phyloP scores from a whole-genome alignment of 2,113 vertebrate species.

The Caloenas nicobarica region DNA sequence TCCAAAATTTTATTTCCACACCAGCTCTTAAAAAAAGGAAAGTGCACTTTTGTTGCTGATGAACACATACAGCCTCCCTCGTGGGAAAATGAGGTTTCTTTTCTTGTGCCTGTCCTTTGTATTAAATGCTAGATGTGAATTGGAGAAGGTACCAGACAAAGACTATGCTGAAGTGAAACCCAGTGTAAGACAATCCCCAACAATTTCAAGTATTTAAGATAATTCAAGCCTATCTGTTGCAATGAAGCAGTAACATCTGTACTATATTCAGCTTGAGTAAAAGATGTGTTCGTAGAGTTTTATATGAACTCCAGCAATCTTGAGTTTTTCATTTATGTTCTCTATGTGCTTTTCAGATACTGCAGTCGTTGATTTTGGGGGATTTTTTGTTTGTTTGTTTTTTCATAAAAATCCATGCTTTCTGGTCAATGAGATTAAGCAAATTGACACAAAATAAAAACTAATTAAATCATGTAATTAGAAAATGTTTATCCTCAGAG shows the following conservation, averaged over 20 bases:
- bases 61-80: not conserved
- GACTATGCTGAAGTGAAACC: not conserved
- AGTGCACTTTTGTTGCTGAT: not conserved
- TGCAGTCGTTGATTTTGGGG: not conserved
- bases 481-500: not conserved
- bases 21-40: not conserved
- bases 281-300: not conserved
- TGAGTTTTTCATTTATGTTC: not conserved
- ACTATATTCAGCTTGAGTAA: not conserved
- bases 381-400: not conserved
- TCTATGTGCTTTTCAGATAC: not conserved
- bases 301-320: not conserved
- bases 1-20: not conserved
- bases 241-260: not conserved
- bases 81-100: not conserved
- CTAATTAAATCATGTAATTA: conserved; percentile 21
- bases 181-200: not conserved
- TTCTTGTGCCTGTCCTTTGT: not conserved
- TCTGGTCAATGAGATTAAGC: not conserved
- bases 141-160: not conserved
- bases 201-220: not conserved
- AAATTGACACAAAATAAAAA: conserved; percentile 21
- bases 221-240: not conserved
- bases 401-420: not conserved
- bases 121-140: not conserved